Conservation (phyloP, 2,888 invertebrate species). For the Thyatira batis region DNA sequence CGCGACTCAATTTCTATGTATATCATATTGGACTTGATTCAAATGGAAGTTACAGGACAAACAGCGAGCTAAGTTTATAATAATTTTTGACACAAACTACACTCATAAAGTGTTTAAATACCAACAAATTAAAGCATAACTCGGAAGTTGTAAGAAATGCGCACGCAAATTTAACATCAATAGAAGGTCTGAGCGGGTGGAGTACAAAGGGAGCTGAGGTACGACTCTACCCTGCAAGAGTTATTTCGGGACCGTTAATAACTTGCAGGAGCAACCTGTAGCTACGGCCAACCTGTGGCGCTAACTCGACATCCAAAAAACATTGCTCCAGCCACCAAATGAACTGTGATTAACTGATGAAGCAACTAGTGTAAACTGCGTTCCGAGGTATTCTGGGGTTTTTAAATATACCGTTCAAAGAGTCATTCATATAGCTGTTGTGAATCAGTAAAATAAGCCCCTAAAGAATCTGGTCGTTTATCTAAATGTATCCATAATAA, state of each 20-base stretch:
- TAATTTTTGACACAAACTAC: not conserved
- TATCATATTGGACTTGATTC: too few relatives aligned
- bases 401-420: too few relatives aligned
- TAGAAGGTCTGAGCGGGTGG: slow-evolving; percentile 5
- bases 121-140: slow-evolving; percentile 1
- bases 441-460: too few relatives aligned
- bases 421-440: too few relatives aligned
- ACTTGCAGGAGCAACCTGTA: slow-evolving; percentile 60
- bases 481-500: too few relatives aligned
- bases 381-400: not conserved
- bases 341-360: not conserved
- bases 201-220: slow-evolving; percentile 10
- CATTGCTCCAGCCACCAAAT: slow-evolving; percentile 9
- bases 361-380: not conserved
- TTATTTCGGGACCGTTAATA: slow-evolving; percentile 57
- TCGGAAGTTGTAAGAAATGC: slow-evolving; percentile 8
- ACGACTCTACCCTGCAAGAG: slow-evolving; percentile 21
- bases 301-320: slow-evolving; percentile 25
- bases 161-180: slow-evolving; percentile 19
- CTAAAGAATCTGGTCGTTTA: too few relatives aligned
- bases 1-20: too few relatives aligned
- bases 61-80: not conserved
- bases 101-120: not conserved
- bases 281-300: slow-evolving; percentile 56
- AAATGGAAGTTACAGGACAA: slow-evolving; percentile 4